phyloP scores from a whole-genome alignment of 2,797 vertebrate species.

The Spondyliosoma cantharus region DNA sequence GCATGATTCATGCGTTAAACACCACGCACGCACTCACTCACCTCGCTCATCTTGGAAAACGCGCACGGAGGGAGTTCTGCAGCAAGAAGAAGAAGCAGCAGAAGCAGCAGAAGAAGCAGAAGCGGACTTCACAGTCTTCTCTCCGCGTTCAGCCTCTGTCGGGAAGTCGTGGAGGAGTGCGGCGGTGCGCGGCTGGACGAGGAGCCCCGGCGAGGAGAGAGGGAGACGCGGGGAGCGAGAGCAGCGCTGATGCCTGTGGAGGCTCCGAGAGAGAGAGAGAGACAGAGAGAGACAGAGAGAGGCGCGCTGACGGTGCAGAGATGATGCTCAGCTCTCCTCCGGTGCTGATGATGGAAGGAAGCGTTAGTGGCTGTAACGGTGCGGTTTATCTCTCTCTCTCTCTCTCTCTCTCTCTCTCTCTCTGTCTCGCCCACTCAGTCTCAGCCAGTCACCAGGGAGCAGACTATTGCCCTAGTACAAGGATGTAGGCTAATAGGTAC shows the following conservation, averaged over 20 bases:
- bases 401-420: conserved; percentile 34
- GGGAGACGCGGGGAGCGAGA: no score
- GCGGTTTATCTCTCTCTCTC: conserved; percentile 61
- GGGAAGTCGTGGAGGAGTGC: not conserved
- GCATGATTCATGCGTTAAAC: not conserved
- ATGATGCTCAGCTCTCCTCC: conserved; percentile 58
- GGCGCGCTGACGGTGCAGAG: conserved; percentile 39
- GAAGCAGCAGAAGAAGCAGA: conserved; percentile 12
- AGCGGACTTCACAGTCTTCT: conserved; percentile 56
- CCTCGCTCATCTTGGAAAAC: conserved; percentile 82
- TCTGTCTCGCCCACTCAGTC: conserved; percentile 68
- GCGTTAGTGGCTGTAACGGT: conserved; percentile 57
- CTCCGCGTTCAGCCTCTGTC: conserved; percentile 22
- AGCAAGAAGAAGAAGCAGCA: conserved; percentile 29
- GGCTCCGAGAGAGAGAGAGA: not conserved
- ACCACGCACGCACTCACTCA: conserved; percentile 62
- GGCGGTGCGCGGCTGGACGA: not conserved
- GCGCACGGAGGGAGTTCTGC: conserved; percentile 65
- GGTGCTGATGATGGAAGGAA: conserved; percentile 57
- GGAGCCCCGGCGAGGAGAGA: not conserved
- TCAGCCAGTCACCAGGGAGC: conserved; percentile 69
- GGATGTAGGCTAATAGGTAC: conserved; percentile 71
- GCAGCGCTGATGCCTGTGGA: not conserved
- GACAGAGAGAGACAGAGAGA: not conserved
- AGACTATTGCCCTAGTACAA: conserved; percentile 61